A percentile compares a stretch with the other conserved stretches of the same genome.
phyloP scores from a whole-genome alignment of 2,888 invertebrate species.

The Xestia sexstrigata region DNA sequence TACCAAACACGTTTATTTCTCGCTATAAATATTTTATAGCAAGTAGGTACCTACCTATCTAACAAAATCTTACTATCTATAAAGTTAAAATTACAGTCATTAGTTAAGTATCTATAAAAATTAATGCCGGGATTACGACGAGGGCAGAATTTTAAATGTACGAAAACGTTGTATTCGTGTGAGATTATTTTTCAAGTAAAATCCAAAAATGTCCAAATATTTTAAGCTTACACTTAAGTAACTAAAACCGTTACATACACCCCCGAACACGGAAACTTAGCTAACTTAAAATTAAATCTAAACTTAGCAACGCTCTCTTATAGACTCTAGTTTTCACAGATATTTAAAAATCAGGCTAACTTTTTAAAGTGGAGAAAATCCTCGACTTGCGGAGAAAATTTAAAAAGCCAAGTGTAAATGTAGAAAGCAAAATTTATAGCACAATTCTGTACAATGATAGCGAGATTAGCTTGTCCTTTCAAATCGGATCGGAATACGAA shows the following conservation, averaged over 20 bases:
- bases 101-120: constrained; percentile 62
- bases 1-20: constrained; percentile 54
- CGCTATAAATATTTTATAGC: constrained; percentile 65
- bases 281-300: constrained; percentile 32
- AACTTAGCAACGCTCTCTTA: constrained; percentile 27
- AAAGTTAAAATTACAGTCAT: constrained; percentile 59
- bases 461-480: constrained; percentile 86
- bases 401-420: constrained; percentile 59
- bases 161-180: constrained; percentile 14
- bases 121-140: constrained; percentile 45
- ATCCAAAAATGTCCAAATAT: no score
- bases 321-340: constrained; percentile 29
- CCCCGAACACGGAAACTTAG: constrained; percentile 16
- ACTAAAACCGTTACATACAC: constrained; percentile 35
- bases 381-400: constrained; percentile 37
- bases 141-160: constrained; percentile 35
- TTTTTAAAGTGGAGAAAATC: constrained; percentile 45
- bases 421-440: constrained; percentile 70
- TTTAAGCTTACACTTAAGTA: constrained; percentile 28
- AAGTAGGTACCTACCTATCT: no score
- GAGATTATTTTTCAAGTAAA: constrained; percentile 36
- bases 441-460: constrained; percentile 80
- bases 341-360: constrained; percentile 38
- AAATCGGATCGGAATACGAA: constrained; percentile 83
- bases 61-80: constrained; percentile 60